Evolutionary conservation across 1,140 invertebrate species (phyloP), one percentile per base, ranked within the genome.

Genomic region (Drosophila persimilis): DNA sequence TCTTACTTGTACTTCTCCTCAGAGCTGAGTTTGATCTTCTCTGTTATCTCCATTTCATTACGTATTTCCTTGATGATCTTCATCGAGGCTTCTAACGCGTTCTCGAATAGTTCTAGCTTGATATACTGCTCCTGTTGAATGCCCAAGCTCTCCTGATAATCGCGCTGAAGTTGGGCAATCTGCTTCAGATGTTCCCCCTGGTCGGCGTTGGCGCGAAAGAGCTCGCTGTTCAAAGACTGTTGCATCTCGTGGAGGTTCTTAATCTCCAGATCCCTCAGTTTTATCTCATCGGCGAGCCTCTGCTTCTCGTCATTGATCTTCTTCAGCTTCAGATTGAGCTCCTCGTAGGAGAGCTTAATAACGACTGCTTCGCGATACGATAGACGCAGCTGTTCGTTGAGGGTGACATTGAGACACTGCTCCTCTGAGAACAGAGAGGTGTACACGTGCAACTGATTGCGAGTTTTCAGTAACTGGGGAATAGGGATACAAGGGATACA

Each of bases 181-280:
- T 76, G 50, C 43, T 73, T 50, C 35, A 79, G n/a, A 6, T 79
- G 77, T n/a, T 75, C 51, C 0, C 71, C 53, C 22, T 89, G 76
- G 9, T 62, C 7, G 0, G 41, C 26, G 31, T 70, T 83, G 7
- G 63, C 26, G 6, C 62, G 52, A 6, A 80, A 76, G 1, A 91
- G 70, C 1, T 91, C 75, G 1, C 50, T 53, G 2, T 73, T 83
- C 2, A 73, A 65, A 2, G 48, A 17, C 1, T 72, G 11, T 4
- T 89, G 62, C 17, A 76, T 2, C 5, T 76, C 53, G 8, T 86
- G 67, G 1, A 91, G 53, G 46, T 67, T 61, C 3, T 74, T 56
- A 6, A 74, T 75, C 17, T 89, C 67, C 15, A 70, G 51, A 1
- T 77, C 50, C 22, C 80, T 89, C 11, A 4, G 94, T 99, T 62